Evolutionary conservation across 2,797 vertebrate species (phyloP).

Genomic region (Paedocypris micromegethes): DNA sequence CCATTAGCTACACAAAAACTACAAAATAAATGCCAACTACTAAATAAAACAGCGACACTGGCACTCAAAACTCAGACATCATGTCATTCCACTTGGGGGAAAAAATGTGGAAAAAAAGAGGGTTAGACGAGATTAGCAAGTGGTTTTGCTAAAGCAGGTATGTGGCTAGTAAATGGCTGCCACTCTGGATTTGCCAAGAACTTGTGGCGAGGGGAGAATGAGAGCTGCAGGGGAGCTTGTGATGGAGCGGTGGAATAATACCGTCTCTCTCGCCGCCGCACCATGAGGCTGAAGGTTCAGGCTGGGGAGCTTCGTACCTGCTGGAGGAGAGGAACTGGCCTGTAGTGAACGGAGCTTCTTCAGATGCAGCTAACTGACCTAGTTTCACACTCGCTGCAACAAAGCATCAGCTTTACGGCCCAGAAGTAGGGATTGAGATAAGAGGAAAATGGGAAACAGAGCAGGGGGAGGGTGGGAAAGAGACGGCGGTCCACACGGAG

Average conservation of each 20-base stretch:
- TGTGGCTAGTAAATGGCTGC: slow-evolving; percentile 71
- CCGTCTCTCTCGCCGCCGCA: slow-evolving; percentile 1
- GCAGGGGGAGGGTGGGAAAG: slow-evolving; percentile 29
- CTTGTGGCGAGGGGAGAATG: slow-evolving; percentile 64
- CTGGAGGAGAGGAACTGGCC: slow-evolving; percentile 10
- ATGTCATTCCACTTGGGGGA: too few relatives aligned
- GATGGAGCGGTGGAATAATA: slow-evolving; percentile 22
- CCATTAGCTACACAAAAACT: too few relatives aligned
- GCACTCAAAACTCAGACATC: too few relatives aligned
- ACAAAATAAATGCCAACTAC: too few relatives aligned
- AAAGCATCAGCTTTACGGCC: slow-evolving; percentile 34
- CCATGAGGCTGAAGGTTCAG: slow-evolving; percentile 26
- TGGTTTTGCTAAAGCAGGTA: slow-evolving; percentile 68
- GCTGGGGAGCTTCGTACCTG: slow-evolving; percentile 31
- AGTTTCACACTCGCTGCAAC: slow-evolving; percentile 54
- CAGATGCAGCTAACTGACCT: slow-evolving; percentile 67
- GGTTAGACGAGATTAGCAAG: slow-evolving; percentile 55
- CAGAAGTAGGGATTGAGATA: slow-evolving; percentile 35
- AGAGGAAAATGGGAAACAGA: slow-evolving; percentile 22
- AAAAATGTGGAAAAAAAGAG: too few relatives aligned
- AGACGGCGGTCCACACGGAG: slow-evolving; percentile 12
- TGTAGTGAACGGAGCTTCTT: slow-evolving; percentile 46
- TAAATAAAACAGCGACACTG: too few relatives aligned
- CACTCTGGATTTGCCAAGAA: slow-evolving; percentile 73
- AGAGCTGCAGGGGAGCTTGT: slow-evolving; percentile 70